Evolutionary conservation across 1,140 invertebrate genomes (phyloP).

Genomic region (honey bee (Apis mellifera)): DNA sequence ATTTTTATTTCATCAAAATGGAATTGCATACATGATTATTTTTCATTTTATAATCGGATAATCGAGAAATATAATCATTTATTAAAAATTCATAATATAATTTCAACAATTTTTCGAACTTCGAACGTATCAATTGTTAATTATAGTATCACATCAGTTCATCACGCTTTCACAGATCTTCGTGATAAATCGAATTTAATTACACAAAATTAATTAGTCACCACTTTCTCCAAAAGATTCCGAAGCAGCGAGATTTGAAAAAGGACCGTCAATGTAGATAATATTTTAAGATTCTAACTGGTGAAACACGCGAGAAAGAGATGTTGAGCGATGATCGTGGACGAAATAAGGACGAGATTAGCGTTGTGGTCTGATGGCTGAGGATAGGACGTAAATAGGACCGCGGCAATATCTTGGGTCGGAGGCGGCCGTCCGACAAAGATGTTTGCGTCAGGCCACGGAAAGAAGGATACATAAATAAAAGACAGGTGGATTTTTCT

Average conservation of each 20-base stretch:
- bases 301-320: constrained; percentile 38
- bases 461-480: constrained; percentile 65
- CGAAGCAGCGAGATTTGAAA: background rate
- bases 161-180: too few relatives aligned
- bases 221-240: background rate
- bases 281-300: constrained; percentile 19
- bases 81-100: too few relatives aligned
- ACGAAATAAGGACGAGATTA: constrained; percentile 60
- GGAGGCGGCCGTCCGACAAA: constrained; percentile 45
- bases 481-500: constrained; percentile 64
- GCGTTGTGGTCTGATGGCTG: constrained; percentile 49
- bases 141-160: too few relatives aligned
- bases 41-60: too few relatives aligned
- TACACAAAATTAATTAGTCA: background rate
- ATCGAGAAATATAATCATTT: too few relatives aligned
- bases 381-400: constrained; percentile 58
- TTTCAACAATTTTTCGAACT: too few relatives aligned
- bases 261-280: constrained; percentile 18
- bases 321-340: constrained; percentile 5
- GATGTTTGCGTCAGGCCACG: constrained; percentile 46
- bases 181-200: background rate
- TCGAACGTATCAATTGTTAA: too few relatives aligned
- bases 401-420: constrained; percentile 40
- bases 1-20: too few relatives aligned
- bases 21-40: too few relatives aligned